Evolutionary conservation across 2,113 vertebrate genomes (phyloP), one percentile per base, ranked within the genome.

Genomic region (Falco punctatus): DNA sequence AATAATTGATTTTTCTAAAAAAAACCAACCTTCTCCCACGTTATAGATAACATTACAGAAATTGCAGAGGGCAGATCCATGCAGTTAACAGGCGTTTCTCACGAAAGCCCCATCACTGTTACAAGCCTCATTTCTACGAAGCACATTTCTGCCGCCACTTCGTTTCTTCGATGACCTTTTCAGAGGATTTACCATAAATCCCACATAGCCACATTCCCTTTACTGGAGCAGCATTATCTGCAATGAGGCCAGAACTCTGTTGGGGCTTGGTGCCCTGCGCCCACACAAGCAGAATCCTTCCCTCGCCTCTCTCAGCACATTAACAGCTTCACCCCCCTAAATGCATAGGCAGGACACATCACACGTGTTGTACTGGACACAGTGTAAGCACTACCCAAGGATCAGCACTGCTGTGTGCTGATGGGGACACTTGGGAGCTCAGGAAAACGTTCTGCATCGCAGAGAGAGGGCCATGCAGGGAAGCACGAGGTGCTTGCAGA

Each of bases 1-100:
- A 93, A 88, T 58, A 91, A 97, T 95, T 91, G 82, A 82, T 66
- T 75, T 85, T 72, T 57, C 21, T 38, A 69, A 26, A 93, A 90
- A 88, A 44, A 79, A 80, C 22, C 40, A 85, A 89, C 54, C 27
- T 62, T 94, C 93, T 95, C 87, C 88, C 57, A 67, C 46, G 19
- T 83, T 90, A 57, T 12, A 59, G 71, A 94, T 66, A 61, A 86
- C 20, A 57, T 91, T 84, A 70, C 83, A 67, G 28, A 90, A 92
- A 90, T 85, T 58, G 69, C 84, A 73, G 61, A 55, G 79, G 72
- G 52, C 26, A 90, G 77, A 89, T 90, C 90, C 75, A 72, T 89
- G 91, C 77, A 65, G 94, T 75, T 80, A 51, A 30, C 4, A 21
- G 79, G 79, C 64, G 48, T 83, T 84, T 91, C 90, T 87, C 93